A percentile compares a stretch with the other conserved stretches of the same genome.
These are phyloP conservation scores for Cydia fagiglandana DNA, from an alignment of 1,140 invertebrate genomes.

Conservation along the genomic window DNA sequence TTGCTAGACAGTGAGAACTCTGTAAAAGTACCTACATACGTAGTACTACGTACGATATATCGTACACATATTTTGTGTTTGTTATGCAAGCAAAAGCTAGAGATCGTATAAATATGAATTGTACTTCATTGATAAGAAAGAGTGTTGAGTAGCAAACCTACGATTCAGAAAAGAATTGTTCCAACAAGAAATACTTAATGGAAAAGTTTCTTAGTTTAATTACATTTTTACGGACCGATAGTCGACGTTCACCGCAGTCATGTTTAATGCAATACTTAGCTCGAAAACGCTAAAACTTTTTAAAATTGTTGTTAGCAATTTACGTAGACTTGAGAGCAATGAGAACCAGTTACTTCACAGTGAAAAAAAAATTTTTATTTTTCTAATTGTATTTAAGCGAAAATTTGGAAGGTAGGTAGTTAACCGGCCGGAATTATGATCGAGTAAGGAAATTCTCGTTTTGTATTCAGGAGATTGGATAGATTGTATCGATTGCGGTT, in stretches of 20 bases:
- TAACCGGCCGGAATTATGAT: neutral
- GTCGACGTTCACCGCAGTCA: neutral
- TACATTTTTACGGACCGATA: neutral
- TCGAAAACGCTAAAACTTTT: neutral
- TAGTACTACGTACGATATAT: no score
- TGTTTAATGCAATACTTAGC: constrained; percentile 6
- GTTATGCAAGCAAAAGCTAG: neutral
- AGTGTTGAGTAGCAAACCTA: neutral
- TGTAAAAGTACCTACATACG: no score
- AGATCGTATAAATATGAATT: neutral
- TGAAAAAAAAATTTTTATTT: no score
- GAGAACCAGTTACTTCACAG: no score
- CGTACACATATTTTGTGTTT: no score
- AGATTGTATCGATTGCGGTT: neutral
- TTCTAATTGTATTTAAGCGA: neutral
- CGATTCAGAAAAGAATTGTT: neutral
- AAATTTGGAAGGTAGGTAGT: neutral
- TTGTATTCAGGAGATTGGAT: neutral
- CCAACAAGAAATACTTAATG: neutral
- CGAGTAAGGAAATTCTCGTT: neutral
- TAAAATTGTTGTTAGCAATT: neutral
- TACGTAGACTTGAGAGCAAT: neutral
- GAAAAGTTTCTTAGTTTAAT: neutral
- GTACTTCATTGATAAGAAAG: neutral
- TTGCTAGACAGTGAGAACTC: no score